phyloP scores from a whole-genome alignment of 2,888 invertebrate species.

The Drosophila paramelanica region DNA sequence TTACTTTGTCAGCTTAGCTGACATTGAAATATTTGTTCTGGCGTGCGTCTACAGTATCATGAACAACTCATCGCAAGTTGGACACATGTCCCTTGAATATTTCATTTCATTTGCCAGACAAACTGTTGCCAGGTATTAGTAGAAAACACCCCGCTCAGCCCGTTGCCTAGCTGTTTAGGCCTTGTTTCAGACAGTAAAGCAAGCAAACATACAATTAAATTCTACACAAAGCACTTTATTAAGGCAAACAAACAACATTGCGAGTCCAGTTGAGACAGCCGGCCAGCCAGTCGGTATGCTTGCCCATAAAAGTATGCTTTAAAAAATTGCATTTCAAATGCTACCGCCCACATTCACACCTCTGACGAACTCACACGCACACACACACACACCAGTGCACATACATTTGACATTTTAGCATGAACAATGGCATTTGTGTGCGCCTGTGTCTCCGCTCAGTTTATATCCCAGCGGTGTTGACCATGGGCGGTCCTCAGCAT shows the following conservation, averaged over 20 bases:
- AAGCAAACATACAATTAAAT: slow-evolving; percentile 61
- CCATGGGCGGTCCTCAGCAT: slow-evolving; percentile 28
- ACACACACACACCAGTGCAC: slow-evolving; percentile 4
- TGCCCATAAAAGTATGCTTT: slow-evolving; percentile 51
- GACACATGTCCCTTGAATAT: slow-evolving; percentile 72
- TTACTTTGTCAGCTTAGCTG: slow-evolving; percentile 48
- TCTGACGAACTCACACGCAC: slow-evolving; percentile 14
- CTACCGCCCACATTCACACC: slow-evolving; percentile 35
- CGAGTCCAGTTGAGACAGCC: slow-evolving; percentile 2
- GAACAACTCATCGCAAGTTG: slow-evolving; percentile 48
- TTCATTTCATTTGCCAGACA: slow-evolving; percentile 70
- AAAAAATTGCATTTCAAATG: slow-evolving; percentile 50
- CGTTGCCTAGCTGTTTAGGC: slow-evolving; percentile 6
- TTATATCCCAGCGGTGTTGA: slow-evolving; percentile 9
- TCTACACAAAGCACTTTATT: slow-evolving; percentile 61
- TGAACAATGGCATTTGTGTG: slow-evolving; percentile 57
- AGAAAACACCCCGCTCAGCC: not conserved
- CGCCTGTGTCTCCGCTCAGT: slow-evolving; percentile 7
- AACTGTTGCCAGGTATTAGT: slow-evolving; percentile 56
- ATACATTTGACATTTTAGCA: slow-evolving; percentile 49
- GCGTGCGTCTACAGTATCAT: slow-evolving; percentile 45
- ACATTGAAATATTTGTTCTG: slow-evolving; percentile 61
- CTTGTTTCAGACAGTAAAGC: slow-evolving; percentile 34
- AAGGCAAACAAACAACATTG: slow-evolving; percentile 50
- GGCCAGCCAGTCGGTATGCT: slow-evolving; percentile 1